Evolutionary conservation across 2,113 vertebrate genomes (phyloP), one percentile per base, ranked within the genome.

Genomic region (Myotis brandtii): DNA sequence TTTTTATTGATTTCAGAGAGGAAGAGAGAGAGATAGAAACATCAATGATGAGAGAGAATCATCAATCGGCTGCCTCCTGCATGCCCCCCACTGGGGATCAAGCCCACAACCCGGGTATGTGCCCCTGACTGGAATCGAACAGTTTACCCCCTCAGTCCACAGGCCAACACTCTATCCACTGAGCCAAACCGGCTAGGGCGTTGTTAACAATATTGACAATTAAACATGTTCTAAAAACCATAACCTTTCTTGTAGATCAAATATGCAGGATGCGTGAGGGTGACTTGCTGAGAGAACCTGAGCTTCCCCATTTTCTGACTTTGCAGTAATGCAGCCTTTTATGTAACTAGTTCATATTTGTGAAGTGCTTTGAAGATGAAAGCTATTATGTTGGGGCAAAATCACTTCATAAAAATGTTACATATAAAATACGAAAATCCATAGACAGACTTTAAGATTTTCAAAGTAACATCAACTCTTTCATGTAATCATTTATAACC

Each of bases 321-420:
- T 95, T 94, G 86, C 82, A 77, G 94, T 89, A 96, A 97, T 96
- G 72, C 12, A 86, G 91, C 94, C 95, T 98, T 97, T 98, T 95
- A 97, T 96, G 75, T 95, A 97, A 97, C 95, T 93, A 95, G 97
- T 91, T 97, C 97, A 94, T 97, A 96, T 97, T 95, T 96, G 94
- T 96, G 96, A 97, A 98, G 95, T 91, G 95, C 97, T 98, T 98
- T 98, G 97, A 97, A 97, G 97, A 97, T 97, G 96, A 98, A 98
- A 97, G 96, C 95, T 95, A 97, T 98, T 97, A 97, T 96, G 80
- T 96, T 97, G 96, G 92, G 93, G 96, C 96, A 95, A 97, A 98
- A 97, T 97, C 96, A 97, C 94, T 97, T 97, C 96, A 97, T 98
- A 97, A 97, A 98, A 98, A 95, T 97, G 97, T 97, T 97, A 97